A percentile compares a stretch with the other conserved stretches of the same genome.
phyloP scores from a whole-genome alignment of 2,797 vertebrate genomes.

The Podarcis siculus region DNA sequence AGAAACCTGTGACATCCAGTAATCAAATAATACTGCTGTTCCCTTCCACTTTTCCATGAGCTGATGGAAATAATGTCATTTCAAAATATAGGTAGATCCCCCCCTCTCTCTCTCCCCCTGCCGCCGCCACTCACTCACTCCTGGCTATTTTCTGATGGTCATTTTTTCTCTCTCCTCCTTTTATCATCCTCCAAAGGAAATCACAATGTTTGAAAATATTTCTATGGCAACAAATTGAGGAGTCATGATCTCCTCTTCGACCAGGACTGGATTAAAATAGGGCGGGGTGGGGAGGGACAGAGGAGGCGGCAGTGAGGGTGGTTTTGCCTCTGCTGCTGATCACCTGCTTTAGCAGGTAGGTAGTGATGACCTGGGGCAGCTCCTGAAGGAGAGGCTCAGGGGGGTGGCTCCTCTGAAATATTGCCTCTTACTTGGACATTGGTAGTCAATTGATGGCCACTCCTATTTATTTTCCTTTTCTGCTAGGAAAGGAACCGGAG shows the following conservation, averaged over 20 bases:
- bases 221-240: constrained; percentile 55
- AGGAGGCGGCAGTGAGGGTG: background rate
- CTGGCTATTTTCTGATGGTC: background rate
- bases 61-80: constrained; percentile 1
- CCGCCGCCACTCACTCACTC: too few relatives aligned
- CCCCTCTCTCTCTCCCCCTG: background rate
- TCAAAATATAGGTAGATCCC: background rate
- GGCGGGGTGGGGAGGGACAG: background rate
- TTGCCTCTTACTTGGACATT: too few relatives aligned
- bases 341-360: background rate
- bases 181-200: constrained; percentile 38
- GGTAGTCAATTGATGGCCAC: too few relatives aligned
- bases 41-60: constrained; percentile 33
- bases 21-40: background rate
- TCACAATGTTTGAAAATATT: constrained; percentile 45
- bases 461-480: too few relatives aligned
- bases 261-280: constrained; percentile 49
- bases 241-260: constrained; percentile 48
- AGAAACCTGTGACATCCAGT: constrained; percentile 33
- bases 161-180: constrained; percentile 26
- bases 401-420: too few relatives aligned
- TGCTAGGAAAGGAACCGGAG: too few relatives aligned
- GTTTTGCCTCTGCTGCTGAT: background rate
- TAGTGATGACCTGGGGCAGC: too few relatives aligned
- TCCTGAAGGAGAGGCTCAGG: too few relatives aligned